Base-by-base conservation (phyloP, 2,113 vertebrate genomes). In the Bambusicola thoracicus region DNA sequence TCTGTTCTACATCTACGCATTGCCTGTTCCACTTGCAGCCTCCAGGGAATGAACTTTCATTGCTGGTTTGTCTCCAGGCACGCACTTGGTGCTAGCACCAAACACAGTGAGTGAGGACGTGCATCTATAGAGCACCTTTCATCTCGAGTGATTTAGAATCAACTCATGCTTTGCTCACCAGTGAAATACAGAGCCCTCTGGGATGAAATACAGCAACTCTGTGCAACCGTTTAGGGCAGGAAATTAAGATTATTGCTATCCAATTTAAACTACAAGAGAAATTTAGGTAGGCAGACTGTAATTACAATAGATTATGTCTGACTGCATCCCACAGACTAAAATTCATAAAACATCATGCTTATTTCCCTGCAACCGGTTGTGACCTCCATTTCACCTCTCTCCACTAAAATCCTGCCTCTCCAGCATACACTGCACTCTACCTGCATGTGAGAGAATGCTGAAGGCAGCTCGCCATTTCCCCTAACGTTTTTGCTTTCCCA, bases 341-440 rank as follows among this genome's bases (percentile, higher is more conserved):
- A 93, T 76, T 76, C 1, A 0, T 84, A 58, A 58, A 95, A 72
- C 27, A 51, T 53, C 59, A 66, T 76, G 36, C 0, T 88, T 88
- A 78, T 77, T 92, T 89, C 59, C 69, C 73, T 81, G 78, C 30
- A 94, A 93, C 95, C 79, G 89, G 81, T 86, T 2, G 1, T 87
- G 96, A 95, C 94, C 94, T 96, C 83, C 81, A 89, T 89, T 94
- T 95, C 94, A 96, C 94, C 95, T 92, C 89, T 86, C 77, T 85
- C 74, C 62, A 73, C 62, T 84, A 15, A 78, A 90, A 84, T 78
- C 56, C 61, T 89, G 53, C 74, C 61, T 68, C 86, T 96, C 88
- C 81, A 84, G 62, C 69, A 73, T 84, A 94, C 74, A 62, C 81
- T 84, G 86, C 69, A 69, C 90, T 93, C 90, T 78, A 74, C 76